Percentiles rank a stretch among this genome's conserved stretches.
phyloP scores from a whole-genome alignment of 2,888 invertebrate species.

The Crocallis elinguaria region DNA sequence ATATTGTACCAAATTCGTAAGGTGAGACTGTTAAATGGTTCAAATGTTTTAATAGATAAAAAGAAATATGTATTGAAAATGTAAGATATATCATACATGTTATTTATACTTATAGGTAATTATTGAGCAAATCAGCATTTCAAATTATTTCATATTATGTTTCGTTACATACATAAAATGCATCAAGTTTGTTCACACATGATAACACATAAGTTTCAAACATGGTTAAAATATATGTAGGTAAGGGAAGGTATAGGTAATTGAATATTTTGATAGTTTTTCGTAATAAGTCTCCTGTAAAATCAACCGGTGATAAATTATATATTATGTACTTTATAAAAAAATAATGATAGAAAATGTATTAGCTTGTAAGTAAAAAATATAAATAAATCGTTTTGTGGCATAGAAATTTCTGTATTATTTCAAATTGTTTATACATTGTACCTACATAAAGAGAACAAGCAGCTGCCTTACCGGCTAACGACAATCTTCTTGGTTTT shows the following conservation, averaged over 20 bases:
- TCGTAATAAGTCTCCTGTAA: slow-evolving; percentile 16
- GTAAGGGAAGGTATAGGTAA: slow-evolving; percentile 17
- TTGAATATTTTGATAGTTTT: slow-evolving; percentile 25
- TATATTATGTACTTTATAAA: slow-evolving; percentile 4
- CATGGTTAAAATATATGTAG: slow-evolving; percentile 9
- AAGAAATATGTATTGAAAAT: slow-evolving; percentile 12
- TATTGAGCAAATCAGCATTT: slow-evolving; percentile 6
- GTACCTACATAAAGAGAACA: too few relatives aligned
- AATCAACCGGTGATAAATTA: slow-evolving; percentile 12
- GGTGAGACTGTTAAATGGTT: slow-evolving; percentile 22
- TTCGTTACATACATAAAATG: too few relatives aligned
- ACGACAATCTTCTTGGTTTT: too few relatives aligned
- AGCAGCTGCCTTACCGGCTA: too few relatives aligned
- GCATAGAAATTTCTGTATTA: slow-evolving; percentile 35
- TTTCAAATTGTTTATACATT: too few relatives aligned
- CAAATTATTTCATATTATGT: slow-evolving; percentile 3
- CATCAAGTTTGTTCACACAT: slow-evolving; percentile 1
- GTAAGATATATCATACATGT: slow-evolving; percentile 9
- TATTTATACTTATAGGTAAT: slow-evolving; percentile 6
- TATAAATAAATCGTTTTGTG: slow-evolving; percentile 57
- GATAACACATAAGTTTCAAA: slow-evolving; percentile 1
- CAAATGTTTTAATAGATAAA: slow-evolving; percentile 13
- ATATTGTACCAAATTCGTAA: slow-evolving; percentile 16
- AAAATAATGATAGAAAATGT: slow-evolving; percentile 15
- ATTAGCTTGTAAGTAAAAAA: slow-evolving; percentile 26